Percentiles rank a stretch among this genome's conserved stretches.
phyloP scores from a whole-genome alignment of 2,113 vertebrate species.

The Grammomys dolichurus region DNA sequence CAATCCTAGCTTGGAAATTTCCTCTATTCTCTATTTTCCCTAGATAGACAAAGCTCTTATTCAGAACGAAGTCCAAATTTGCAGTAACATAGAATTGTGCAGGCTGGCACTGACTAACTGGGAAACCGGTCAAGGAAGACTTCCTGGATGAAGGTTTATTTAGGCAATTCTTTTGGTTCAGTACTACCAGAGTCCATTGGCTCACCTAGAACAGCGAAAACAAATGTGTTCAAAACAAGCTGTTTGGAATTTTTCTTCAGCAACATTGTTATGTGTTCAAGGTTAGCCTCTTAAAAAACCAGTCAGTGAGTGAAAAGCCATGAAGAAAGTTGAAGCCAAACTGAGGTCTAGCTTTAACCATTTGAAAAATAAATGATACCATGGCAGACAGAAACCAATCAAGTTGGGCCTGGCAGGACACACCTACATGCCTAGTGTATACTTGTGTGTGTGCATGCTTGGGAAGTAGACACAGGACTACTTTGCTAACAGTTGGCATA shows the following conservation, averaged over 20 bases:
- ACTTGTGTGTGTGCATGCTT: background rate
- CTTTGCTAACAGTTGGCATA: too few relatives aligned
- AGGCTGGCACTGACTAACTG: background rate
- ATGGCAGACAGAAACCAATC: background rate
- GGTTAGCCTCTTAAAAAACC: constrained; percentile 50
- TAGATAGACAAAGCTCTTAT: constrained; percentile 56
- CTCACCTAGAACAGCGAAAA: constrained; percentile 54
- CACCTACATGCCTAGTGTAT: background rate
- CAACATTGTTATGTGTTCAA: constrained; percentile 43
- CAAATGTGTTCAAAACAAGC: constrained; percentile 50
- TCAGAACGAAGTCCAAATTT: constrained; percentile 39
- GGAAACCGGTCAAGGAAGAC: constrained; percentile 50
- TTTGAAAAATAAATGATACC: background rate
- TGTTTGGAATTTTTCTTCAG: constrained; percentile 50
- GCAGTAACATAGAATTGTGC: background rate
- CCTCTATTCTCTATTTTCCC: constrained; percentile 15
- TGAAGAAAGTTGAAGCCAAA: constrained; percentile 21
- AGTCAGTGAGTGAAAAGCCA: background rate
- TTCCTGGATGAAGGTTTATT: constrained; percentile 56
- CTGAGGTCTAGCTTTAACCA: background rate
- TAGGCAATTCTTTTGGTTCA: constrained; percentile 49
- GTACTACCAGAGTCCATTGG: background rate
- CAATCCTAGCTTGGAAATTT: background rate
- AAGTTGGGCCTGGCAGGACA: background rate
- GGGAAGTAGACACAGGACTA: background rate